Evolutionary conservation across 2,113 vertebrate genomes (phyloP), one percentile per base, ranked within the genome.

Genomic region (Hemichromis elongatus): DNA sequence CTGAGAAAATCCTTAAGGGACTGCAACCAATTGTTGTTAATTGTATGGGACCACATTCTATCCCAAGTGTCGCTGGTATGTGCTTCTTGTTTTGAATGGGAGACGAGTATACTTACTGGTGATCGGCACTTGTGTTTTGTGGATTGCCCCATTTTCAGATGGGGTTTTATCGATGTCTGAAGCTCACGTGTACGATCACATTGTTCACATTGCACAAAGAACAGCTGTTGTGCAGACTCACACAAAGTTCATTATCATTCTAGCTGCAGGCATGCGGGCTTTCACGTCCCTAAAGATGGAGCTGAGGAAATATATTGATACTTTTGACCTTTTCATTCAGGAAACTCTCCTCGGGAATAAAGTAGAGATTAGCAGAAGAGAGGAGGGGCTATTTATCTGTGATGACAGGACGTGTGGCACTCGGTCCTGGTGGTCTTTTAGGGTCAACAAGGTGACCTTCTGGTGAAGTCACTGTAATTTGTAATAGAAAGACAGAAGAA

Each of bases 1-100:
- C 90, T 95, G 94, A 86, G 92, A 95, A 95, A 95, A 90, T 95
- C 92, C 96, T 95, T 94, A 87, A 95, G 95, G 95, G 94, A 93
- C 90, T 87, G 83, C 82, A 83, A 90, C 86, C 93, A 92, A 96
- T 96, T 96, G 94, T 95, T 95, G 89, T 86, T 93, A 87, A 94
- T 94, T 95, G 93, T 93, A 88, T 93, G 89, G 86, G 53, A 75
- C 77, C 14, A n/a, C 89, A 93, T 94, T 92, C 89, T 92, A 82
- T 87, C 87, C 81, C 84, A 87, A 93, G 79, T 88, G 86, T 80
- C 68, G 63, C 83, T 75, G 90, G 93, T 94, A 93, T 92, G 92
- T 83, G 79, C 95, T 95, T 92, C 93, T 90, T 68, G 88, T 91
- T 83, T 50, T 92, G 87, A 94, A 95, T 93, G 68, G 84, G 75